Base-by-base conservation (phyloP, 2,113 vertebrate species). In the Ahaetulla prasina region DNA sequence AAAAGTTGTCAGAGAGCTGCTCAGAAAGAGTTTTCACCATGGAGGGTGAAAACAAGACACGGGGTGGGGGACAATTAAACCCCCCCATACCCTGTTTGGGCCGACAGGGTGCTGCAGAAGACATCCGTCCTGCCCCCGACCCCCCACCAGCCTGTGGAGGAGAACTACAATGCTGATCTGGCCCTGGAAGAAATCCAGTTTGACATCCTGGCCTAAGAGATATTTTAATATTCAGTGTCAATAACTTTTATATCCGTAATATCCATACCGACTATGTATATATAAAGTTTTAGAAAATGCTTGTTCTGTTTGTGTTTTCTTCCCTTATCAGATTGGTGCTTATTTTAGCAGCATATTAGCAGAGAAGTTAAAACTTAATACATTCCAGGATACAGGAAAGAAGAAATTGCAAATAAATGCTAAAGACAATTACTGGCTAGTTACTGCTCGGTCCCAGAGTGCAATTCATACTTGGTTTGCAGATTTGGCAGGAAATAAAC, bases 361-460 rank as follows among this genome's bases (percentile, higher is more conserved):
- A 0, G 98, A 98, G 93, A 98, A 98, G 93, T 95, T 98, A 14
- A 98, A 98, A 89, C 97, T 98, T 10, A 98, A 98, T 95, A 98
- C 97, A 91, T 98, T 98, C 96, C 98, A 98, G 96, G 98, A 98
- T 93, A 97, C 97, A 0, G 98, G 97, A 35, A 98, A 97, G 97
- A 98, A 98, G 96, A 98, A 98, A 90, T 97, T 97, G 55, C 98
- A 98, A 97, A 96, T 98, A 68, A 98, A 98, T 92, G 97, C 97
- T 92, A 98, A 98, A 96, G 98, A 98, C 95, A 98, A 97, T 95
- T 98, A 98, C 85, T 98, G 98, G 98, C 96, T 98, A 95, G 98
- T 98, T 45, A 98, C 98, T 53, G 95, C 98, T 94, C 97, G 97
- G 10, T 98, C 98, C 50, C 97, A 98, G 97, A 97, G 97, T 91